Evolutionary conservation across 2,113 vertebrate species (phyloP), one percentile per base, ranked within the genome.

Genomic region (Hippocampus barbouri): DNA sequence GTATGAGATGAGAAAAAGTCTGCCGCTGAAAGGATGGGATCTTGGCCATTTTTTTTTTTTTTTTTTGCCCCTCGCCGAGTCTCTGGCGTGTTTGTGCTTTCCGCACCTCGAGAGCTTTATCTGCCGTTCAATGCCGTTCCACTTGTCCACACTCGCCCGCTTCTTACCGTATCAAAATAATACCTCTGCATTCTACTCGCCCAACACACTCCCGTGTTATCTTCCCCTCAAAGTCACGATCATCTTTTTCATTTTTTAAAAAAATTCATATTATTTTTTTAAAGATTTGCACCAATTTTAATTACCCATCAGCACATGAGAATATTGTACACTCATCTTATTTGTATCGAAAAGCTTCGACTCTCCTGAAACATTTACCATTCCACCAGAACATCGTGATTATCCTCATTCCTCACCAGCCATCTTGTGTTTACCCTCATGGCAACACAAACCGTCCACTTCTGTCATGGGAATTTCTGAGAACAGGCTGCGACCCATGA

Each of bases 181-280:
- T 81, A 79, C 78, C 76, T 80, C 77, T 73, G 75, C 78, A 73
- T 72, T 79, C 76, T 74, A 77, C 72, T 74, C 64, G 80, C 78
- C 73, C 73, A 82, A 67, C 76, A 67, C 72, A 57, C 67, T 78
- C 68, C 68, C 47, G 72, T 62, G 68, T 83, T 86, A 85, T 84
- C 75, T 77, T 85, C 25, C 81, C 82, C 79, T 85, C 84, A 88
- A 83, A 87, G 79, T 54, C 75, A 72, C 72, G 79, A 78, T 89
- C 81, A 83, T 81, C 82, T 85, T 81, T 30, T 61, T 34, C 11
- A 25, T 30, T 56, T 5, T 56, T 60, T 16, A 4, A 4, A 6
- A 6, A 38, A 38, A 61, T 61, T 34, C 34, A 34, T 34, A 38
- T 61, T 34, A 51, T 49, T 49, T 18, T 16, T 15, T 18, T 60